Conservation (phyloP, 2,888 invertebrate species). For the Athalia rosae region DNA sequence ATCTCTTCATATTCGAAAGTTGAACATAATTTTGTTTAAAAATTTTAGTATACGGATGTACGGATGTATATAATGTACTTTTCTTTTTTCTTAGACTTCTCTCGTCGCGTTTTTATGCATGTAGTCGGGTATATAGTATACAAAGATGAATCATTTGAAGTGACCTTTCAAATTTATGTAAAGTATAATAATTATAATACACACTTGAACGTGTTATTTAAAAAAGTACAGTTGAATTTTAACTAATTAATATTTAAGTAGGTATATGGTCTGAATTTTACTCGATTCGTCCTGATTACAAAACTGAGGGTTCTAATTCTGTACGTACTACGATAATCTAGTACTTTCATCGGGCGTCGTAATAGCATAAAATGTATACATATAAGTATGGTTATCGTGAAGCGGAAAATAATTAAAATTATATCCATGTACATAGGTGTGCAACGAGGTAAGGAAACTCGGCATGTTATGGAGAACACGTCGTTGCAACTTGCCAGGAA, state of each 20-base stretch:
- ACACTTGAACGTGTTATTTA: too few species aligned
- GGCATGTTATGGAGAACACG: neutral
- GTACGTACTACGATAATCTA: constrained; percentile 1
- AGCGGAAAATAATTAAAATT: constrained; percentile 33
- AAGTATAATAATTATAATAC: too few species aligned
- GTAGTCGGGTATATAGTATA: too few species aligned
- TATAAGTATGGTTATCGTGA: constrained; percentile 4
- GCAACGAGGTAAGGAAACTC: constrained; percentile 6
- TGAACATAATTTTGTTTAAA: neutral
- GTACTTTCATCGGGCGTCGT: constrained; percentile 15
- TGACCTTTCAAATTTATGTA: too few species aligned
- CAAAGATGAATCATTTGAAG: too few species aligned
- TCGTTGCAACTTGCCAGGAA: too few species aligned
- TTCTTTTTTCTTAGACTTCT: too few species aligned
- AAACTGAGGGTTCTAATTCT: constrained; percentile 3
- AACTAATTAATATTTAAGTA: neutral
- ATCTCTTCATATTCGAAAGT: neutral
- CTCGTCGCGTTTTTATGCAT: too few species aligned
- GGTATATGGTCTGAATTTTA: neutral
- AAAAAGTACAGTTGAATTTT: too few species aligned
- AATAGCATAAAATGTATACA: constrained; percentile 6
- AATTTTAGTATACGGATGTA: neutral
- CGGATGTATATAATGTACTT: neutral
- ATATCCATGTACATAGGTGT: constrained; percentile 28
- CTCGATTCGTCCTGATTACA: neutral